Evolutionary conservation across 2,113 vertebrate species (phyloP).

Genomic region (Elaphurus davidianus): DNA sequence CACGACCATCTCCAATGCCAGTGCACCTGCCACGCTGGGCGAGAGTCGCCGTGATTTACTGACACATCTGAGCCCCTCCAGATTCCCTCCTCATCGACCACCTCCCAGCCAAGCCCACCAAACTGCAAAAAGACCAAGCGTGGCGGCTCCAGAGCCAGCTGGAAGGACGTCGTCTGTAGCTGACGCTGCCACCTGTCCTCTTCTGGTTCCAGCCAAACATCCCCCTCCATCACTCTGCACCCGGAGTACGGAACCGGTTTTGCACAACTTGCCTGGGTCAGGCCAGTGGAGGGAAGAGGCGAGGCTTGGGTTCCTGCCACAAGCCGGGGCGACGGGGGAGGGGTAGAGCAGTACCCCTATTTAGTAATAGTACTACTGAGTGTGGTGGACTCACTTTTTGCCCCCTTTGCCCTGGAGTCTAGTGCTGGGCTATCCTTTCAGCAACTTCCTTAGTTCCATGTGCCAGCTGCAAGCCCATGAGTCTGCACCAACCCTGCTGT

Average conservation of each 20-base stretch:
- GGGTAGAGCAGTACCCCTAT: not conserved
- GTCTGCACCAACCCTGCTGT: not conserved
- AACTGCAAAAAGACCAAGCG: conserved; percentile 50
- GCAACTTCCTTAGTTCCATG: not conserved
- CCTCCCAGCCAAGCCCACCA: not conserved
- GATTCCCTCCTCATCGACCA: not conserved
- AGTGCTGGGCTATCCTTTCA: not conserved
- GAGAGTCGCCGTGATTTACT: conserved; percentile 10
- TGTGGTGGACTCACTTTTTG: not conserved
- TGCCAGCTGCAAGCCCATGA: not conserved
- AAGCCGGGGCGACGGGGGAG: not conserved
- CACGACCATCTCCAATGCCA: conserved; percentile 47
- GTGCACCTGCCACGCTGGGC: conserved; percentile 44
- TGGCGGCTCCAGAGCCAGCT: conserved; percentile 29
- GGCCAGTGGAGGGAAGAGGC: not conserved
- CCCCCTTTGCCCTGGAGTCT: not conserved
- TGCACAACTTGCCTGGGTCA: not conserved
- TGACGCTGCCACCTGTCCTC: conserved; percentile 58
- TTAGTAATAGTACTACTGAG: not conserved
- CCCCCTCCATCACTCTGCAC: conserved; percentile 29
- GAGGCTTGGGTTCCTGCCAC: not conserved
- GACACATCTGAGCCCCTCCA: not conserved
- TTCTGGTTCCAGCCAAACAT: conserved; percentile 45
- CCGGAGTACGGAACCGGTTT: not conserved
- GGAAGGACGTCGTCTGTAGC: conserved; percentile 46